These are phyloP conservation scores for Hydrolagus colliei DNA, from an alignment of 2,797 vertebrate genomes.

Conservation along the genomic window DNA sequence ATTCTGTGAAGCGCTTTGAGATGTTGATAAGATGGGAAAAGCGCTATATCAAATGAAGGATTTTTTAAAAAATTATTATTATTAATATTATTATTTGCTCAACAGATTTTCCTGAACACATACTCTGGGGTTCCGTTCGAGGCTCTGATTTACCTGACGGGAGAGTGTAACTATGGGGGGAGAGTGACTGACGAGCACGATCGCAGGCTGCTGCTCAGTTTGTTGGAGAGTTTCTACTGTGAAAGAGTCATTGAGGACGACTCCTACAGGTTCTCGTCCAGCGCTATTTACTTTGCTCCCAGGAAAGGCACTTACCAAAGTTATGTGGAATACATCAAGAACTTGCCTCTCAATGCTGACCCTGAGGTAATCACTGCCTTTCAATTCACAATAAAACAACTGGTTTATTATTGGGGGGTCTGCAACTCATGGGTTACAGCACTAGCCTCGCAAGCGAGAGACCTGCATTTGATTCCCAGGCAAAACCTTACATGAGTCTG, in stretches of 20 bases:
- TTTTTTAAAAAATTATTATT: too few species aligned
- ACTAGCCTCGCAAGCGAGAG: too few species aligned
- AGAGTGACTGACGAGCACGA: slow-evolving; percentile 40
- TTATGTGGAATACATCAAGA: slow-evolving; percentile 40
- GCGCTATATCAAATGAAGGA: not conserved
- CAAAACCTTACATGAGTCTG: too few species aligned
- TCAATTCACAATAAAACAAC: too few species aligned
- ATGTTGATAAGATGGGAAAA: not conserved
- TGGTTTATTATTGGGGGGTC: too few species aligned
- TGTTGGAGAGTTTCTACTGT: slow-evolving; percentile 39
- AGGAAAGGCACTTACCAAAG: slow-evolving; percentile 33
- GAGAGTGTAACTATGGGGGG: slow-evolving; percentile 43
- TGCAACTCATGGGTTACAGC: too few species aligned
- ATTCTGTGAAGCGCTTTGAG: too few species aligned
- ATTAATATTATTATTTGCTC: not conserved
- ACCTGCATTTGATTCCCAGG: too few species aligned
- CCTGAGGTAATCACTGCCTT: slow-evolving; percentile 36
- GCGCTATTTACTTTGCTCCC: slow-evolving; percentile 38
- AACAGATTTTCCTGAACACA: slow-evolving; percentile 38
- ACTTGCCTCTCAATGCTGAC: slow-evolving; percentile 37
- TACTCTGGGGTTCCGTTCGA: slow-evolving; percentile 37
- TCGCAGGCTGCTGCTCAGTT: slow-evolving; percentile 40
- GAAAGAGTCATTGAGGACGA: slow-evolving; percentile 34
- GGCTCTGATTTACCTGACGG: slow-evolving; percentile 40
- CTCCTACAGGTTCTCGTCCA: slow-evolving; percentile 37